Conservation (phyloP, 2,797 vertebrate genomes). For the Micromesistius poutassou region DNA sequence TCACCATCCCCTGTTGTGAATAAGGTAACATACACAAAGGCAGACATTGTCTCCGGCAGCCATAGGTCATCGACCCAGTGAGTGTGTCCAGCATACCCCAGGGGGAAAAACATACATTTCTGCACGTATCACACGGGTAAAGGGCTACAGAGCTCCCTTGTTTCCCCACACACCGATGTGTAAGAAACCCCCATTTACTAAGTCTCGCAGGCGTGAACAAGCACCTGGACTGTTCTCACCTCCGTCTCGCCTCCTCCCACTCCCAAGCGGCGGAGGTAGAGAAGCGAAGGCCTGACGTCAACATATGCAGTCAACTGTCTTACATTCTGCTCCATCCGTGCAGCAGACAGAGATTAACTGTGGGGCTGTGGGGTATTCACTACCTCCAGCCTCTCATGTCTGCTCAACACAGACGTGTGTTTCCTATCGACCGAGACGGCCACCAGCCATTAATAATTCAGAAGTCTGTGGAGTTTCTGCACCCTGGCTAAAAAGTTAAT, state of each 20-base stretch:
- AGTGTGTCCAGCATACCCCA: not conserved
- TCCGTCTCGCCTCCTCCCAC: constrained; percentile 21
- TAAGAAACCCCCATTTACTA: constrained; percentile 34
- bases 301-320: not conserved
- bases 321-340: constrained; percentile 22
- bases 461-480: constrained; percentile 26
- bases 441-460: constrained; percentile 55
- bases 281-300: constrained; percentile 7
- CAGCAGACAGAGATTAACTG: constrained; percentile 24
- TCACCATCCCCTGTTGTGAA: not conserved
- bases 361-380: constrained; percentile 15
- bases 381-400: constrained; percentile 8
- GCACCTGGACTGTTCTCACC: constrained; percentile 22
- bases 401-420: constrained; percentile 35
- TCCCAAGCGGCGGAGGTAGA: not conserved
- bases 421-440: constrained; percentile 59
- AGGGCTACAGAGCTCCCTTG: not conserved
- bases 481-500: constrained; percentile 26
- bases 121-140: not conserved
- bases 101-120: not conserved
- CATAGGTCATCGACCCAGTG: not conserved
- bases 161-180: not conserved
- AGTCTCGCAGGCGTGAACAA: constrained; percentile 30
- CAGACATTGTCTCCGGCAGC: not conserved
- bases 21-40: not conserved